phyloP scores from a whole-genome alignment of 2,888 invertebrate species.

The Stenodema calcarata region DNA sequence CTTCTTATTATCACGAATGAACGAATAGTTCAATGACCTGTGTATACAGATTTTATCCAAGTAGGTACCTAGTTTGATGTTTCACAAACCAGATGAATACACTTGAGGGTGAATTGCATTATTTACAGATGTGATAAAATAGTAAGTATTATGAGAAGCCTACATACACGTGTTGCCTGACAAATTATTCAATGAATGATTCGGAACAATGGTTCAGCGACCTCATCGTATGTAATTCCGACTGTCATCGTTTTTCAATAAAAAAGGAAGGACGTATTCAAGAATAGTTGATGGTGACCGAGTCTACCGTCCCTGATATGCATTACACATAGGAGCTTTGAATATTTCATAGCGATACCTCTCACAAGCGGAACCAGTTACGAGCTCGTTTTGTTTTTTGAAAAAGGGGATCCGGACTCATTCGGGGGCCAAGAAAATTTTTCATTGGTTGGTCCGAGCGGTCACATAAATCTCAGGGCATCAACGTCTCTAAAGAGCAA shows the following conservation, averaged over 20 bases:
- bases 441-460: background rate
- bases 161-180: too few species aligned
- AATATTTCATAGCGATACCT: background rate
- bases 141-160: too few species aligned
- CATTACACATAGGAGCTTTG: background rate
- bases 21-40: too few species aligned
- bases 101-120: too few species aligned
- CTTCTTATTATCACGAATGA: too few species aligned
- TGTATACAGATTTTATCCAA: too few species aligned
- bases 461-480: background rate
- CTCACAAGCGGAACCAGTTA: background rate
- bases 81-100: too few species aligned
- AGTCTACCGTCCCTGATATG: background rate
- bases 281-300: background rate
- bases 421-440: background rate
- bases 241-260: background rate
- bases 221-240: background rate
- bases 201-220: background rate
- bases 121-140: too few species aligned
- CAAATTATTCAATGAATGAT: too few species aligned
- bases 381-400: background rate
- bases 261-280: background rate
- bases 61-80: too few species aligned
- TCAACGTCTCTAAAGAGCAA: background rate
- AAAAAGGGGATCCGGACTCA: background rate